Percentiles rank a stretch among this genome's conserved stretches.
Evolutionary conservation across 2,888 invertebrate species (phyloP).

Genomic region (Machimus atricapillus): DNA sequence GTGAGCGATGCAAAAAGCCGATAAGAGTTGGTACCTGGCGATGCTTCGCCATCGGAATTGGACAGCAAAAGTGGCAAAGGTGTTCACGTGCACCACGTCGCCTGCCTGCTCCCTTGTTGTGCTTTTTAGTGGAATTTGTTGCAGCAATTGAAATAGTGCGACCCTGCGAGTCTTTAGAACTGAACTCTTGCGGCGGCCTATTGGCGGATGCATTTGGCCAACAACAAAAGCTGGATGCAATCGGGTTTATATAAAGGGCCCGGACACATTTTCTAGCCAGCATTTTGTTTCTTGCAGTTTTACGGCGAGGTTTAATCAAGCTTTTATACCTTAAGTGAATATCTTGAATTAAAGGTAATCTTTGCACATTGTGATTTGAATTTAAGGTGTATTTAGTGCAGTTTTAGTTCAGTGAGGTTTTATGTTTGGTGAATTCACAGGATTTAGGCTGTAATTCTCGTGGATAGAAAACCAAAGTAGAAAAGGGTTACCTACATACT

Average conservation of each 20-base stretch:
- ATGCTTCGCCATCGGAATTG: neutral
- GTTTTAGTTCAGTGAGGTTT: neutral
- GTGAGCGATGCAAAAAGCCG: neutral
- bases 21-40: neutral
- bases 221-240: neutral
- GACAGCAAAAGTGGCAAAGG: neutral
- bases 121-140: constrained; percentile 15
- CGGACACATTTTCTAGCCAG: neutral
- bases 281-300: constrained; percentile 8
- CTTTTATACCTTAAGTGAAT: neutral
- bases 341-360: neutral
- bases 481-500: neutral
- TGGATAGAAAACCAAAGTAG: neutral
- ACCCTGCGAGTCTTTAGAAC: constrained; percentile 1
- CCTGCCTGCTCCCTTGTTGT: neutral
- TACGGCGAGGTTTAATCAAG: neutral
- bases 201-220: neutral
- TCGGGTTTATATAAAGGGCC: constrained; percentile 20
- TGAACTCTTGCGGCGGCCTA: neutral
- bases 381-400: neutral
- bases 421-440: neutral
- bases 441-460: neutral
- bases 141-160: constrained; percentile 10
- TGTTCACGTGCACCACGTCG: neutral
- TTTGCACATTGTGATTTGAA: neutral